Evolutionary conservation across 2,888 invertebrate genomes (phyloP).

Genomic region (Ceramica pisi): DNA sequence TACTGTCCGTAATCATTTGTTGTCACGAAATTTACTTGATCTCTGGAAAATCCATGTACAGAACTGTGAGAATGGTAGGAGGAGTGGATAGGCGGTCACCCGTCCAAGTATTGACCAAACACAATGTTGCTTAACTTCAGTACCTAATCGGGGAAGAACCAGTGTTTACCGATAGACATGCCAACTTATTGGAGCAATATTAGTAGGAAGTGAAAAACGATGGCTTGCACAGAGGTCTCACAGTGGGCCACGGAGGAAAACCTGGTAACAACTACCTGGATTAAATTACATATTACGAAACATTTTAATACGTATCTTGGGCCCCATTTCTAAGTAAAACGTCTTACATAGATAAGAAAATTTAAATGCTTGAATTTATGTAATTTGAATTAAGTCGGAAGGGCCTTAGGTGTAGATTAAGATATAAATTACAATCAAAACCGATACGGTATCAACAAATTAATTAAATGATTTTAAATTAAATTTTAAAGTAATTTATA

Average conservation of each 20-base stretch:
- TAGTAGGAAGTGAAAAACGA: not conserved
- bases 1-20: no score
- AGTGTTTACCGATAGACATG: constrained; percentile 74
- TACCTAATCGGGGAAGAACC: constrained; percentile 86
- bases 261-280: no score
- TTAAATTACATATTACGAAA: not conserved
- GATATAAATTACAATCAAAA: constrained; percentile 63
- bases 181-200: not conserved
- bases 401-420: constrained; percentile 44
- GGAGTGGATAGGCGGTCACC: constrained; percentile 84
- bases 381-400: constrained; percentile 50
- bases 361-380: constrained; percentile 47
- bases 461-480: constrained; percentile 42
- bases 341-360: constrained; percentile 52
- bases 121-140: constrained; percentile 86
- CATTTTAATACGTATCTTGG: constrained; percentile 26
- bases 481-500: constrained; percentile 20
- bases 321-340: constrained; percentile 37
- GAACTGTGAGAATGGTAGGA: no score
- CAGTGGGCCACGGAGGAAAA: not conserved
- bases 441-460: constrained; percentile 56
- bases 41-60: no score
- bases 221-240: not conserved
- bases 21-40: no score
- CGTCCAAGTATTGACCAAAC: constrained; percentile 85